Evolutionary conservation across 1,140 invertebrate genomes (phyloP).

Genomic region (Elymnias hypermnestra): DNA sequence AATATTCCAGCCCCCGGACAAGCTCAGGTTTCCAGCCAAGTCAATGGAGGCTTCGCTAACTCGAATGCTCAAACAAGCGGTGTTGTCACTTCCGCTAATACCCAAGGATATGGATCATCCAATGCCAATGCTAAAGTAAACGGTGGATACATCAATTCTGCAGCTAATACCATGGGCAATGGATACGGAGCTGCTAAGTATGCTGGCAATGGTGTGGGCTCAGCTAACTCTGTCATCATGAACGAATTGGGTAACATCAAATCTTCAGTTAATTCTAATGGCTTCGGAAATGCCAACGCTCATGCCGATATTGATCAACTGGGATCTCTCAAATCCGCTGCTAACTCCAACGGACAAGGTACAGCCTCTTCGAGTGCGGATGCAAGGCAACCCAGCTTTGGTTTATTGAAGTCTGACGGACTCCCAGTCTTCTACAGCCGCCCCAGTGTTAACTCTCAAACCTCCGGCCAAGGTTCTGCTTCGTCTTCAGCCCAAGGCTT

Average conservation of each 20-base stretch:
- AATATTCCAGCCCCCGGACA: conserved; percentile 24
- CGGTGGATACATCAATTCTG: conserved; percentile 32
- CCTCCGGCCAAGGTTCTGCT: conserved; percentile 38
- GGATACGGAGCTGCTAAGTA: conserved; percentile 38
- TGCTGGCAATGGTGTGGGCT: conserved; percentile 31
- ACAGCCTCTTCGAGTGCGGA: conserved; percentile 18
- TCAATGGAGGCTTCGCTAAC: conserved; percentile 24
- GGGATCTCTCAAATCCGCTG: not conserved
- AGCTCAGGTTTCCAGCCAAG: conserved; percentile 28
- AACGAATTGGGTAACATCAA: conserved; percentile 15
- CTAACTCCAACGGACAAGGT: conserved; percentile 1
- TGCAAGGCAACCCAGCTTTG: conserved; percentile 15
- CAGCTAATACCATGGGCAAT: conserved; percentile 30
- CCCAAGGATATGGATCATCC: conserved; percentile 36
- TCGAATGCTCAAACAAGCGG: conserved; percentile 22
- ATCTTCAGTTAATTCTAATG: conserved; percentile 19
- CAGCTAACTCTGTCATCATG: conserved; percentile 30
- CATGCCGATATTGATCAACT: conserved; percentile 12
- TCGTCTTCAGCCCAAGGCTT: conserved; percentile 24
- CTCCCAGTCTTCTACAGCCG: conserved; percentile 22
- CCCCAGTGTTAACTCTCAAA: conserved; percentile 40
- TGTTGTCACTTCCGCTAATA: conserved; percentile 32
- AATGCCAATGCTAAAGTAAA: conserved; percentile 35
- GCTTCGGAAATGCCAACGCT: conserved; percentile 28
- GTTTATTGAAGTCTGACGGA: conserved; percentile 12